phyloP scores from a whole-genome alignment of 2,797 vertebrate genomes.

The Pogonophryne albipinna region DNA sequence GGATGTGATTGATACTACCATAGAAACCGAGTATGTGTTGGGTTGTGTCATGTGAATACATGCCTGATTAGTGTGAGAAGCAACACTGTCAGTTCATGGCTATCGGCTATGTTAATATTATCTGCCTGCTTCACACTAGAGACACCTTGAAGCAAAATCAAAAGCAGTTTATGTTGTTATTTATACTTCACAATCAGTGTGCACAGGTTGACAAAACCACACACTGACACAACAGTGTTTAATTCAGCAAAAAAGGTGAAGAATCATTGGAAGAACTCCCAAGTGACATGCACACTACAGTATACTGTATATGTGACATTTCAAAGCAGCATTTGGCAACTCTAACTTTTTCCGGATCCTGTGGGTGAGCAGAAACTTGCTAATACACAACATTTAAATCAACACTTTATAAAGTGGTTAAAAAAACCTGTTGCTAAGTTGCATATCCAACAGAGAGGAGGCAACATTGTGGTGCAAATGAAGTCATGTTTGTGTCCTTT shows the following conservation, averaged over 20 bases:
- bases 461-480: too few relatives aligned
- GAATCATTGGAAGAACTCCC: too few relatives aligned
- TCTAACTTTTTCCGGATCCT: not conserved
- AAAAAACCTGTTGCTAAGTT: too few relatives aligned
- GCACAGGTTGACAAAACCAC: not conserved
- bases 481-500: too few relatives aligned
- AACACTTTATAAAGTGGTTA: too few relatives aligned
- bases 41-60: not conserved
- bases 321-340: not conserved
- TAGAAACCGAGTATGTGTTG: constrained; percentile 16
- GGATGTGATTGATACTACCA: not conserved
- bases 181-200: too few relatives aligned
- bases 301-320: not conserved
- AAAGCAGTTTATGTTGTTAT: not conserved
- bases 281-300: too few relatives aligned
- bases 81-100: not conserved
- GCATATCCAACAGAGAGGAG: too few relatives aligned
- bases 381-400: too few relatives aligned
- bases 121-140: not conserved
- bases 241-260: not conserved
- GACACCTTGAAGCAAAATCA: not conserved
- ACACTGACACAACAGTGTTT: not conserved
- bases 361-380: too few relatives aligned
- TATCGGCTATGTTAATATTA: not conserved
- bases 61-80: constrained; percentile 3